Conservation (phyloP, 2,113 vertebrate species). For the Phoenicopterus ruber region DNA sequence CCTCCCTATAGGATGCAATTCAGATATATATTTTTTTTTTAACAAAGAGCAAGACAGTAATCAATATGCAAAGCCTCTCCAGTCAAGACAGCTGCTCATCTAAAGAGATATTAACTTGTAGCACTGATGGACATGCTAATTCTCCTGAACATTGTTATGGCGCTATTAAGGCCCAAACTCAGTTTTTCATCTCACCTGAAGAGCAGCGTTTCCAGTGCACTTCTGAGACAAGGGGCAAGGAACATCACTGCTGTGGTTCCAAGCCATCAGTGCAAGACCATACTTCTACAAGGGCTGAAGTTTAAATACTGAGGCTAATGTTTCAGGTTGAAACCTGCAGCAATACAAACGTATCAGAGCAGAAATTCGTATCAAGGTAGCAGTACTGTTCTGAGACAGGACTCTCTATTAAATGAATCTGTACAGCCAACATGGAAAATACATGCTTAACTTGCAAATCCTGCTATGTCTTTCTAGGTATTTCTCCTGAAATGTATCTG, state of each 20-base stretch:
- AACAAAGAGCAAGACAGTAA: background rate
- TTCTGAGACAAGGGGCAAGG: background rate
- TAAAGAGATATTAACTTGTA: background rate
- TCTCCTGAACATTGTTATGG: background rate
- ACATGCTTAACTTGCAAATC: background rate
- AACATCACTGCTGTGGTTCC: background rate
- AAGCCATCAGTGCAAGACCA: background rate
- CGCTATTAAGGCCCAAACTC: background rate
- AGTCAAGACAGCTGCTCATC: background rate
- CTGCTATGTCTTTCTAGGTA: background rate
- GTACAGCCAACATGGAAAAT: background rate
- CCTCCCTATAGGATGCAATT: background rate
- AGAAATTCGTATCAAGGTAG: background rate
- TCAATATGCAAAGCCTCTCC: background rate
- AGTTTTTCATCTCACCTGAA: accelerated
- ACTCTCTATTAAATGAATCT: background rate
- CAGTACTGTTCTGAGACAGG: background rate
- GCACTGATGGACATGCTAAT: background rate
- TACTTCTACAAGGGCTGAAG: background rate
- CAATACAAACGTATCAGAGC: accelerated
- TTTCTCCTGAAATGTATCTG: background rate
- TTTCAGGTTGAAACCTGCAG: background rate
- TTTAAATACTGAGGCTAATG: background rate
- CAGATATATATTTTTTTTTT: background rate
- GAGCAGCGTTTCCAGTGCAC: background rate